Percentiles rank a stretch among this genome's conserved stretches.
Evolutionary conservation across 2,797 vertebrate genomes (phyloP).

Genomic region (Meriones psammophilus): DNA sequence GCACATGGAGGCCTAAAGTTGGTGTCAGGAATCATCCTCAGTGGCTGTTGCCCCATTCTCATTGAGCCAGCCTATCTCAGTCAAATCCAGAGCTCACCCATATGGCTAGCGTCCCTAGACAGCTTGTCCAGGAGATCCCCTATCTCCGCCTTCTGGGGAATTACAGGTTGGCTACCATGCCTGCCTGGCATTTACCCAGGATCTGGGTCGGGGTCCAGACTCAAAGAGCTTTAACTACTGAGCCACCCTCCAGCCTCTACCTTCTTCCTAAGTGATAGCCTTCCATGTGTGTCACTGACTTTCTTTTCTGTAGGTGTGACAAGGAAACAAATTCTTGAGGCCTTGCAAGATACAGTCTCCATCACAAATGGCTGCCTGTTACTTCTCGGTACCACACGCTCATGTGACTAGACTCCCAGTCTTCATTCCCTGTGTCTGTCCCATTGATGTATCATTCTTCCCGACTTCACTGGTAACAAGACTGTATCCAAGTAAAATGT

Average conservation of each 20-base stretch:
- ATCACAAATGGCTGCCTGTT: neutral
- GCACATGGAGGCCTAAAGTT: neutral
- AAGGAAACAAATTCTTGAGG: neutral
- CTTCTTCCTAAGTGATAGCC: neutral
- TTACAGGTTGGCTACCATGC: neutral
- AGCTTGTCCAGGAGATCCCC: neutral
- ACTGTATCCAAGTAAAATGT: neutral
- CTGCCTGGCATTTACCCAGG: neutral
- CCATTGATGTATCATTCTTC: neutral
- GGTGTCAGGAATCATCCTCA: neutral
- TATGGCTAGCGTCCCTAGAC: neutral
- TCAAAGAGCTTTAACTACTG: neutral
- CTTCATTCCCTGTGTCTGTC: neutral
- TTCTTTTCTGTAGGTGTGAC: neutral
- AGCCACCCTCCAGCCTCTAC: neutral
- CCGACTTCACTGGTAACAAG: neutral
- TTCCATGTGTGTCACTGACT: neutral
- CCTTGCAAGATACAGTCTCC: neutral
- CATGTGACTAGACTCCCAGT: neutral
- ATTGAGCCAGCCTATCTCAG: neutral
- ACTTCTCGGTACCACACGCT: neutral
- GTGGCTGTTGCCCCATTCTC: too few relatives aligned
- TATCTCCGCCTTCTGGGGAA: neutral
- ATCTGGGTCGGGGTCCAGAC: neutral
- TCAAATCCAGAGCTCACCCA: neutral